Base-by-base conservation (phyloP, 2,888 invertebrate species). In the Erannis defoliaria region DNA sequence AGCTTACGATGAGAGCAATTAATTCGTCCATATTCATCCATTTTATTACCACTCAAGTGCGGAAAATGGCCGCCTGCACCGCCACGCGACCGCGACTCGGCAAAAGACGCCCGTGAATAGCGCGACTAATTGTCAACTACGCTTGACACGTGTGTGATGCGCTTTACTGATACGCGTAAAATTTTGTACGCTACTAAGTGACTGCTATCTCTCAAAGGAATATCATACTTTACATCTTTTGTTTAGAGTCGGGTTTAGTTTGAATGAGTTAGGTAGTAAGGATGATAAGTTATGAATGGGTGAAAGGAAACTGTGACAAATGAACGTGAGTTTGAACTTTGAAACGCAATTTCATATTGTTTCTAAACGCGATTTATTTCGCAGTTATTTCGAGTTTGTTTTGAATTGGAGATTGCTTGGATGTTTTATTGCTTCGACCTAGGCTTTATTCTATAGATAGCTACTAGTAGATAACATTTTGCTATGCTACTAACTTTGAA, bases 41-140 rank as follows among this genome's bases (percentile, higher is more conserved):
- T 88, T 90, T 86, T 83, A 84, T 82, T 84, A 78, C 75, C 80
- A 86, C 71, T 81, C 77, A 66, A 77, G 77, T 78, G 84, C 77
- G 57, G 71, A 72, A 68, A 80, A 77, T 76, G 76, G 66, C 71
- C 61, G 69, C 18, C 31, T n/a, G 29, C 6, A 19, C 40, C 40
- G 16, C 19, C 51, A 51, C 51, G 46, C 73, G 68, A 70, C 71
- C 42, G 68, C 66, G 68, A 50, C 73, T 71, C 73, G 69, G 10
- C 73, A 67, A 68, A 64, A 68, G 72, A 70, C 73, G 74, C 78
- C 74, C 73, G 74, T 85, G 86, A 90, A 88, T 87, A 85, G 83
- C 79, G 78, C 64, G 77, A 82, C 89, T 91, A 90, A 91, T 90
- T 89, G 89, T 80, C 78, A 80, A 83, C 80, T 80, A 81, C 79